phyloP scores from a whole-genome alignment of 1,140 invertebrate genomes.

The Amphibalanus amphitrite region DNA sequence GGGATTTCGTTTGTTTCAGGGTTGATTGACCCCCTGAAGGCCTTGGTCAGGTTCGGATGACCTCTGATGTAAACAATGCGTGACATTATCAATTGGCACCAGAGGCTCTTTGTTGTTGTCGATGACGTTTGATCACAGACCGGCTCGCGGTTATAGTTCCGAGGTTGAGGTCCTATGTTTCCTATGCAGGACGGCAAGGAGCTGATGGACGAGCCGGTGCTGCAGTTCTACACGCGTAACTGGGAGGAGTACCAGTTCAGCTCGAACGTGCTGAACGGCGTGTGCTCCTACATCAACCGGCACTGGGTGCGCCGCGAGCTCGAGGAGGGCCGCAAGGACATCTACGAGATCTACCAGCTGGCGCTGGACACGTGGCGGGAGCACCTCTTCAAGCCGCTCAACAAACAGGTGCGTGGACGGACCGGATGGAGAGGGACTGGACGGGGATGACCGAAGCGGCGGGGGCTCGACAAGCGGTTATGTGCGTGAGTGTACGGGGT shows the following conservation, averaged over 20 bases:
- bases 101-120: too few species aligned
- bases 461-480: neutral
- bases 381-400: conserved; percentile 78
- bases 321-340: conserved; percentile 26
- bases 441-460: neutral
- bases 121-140: too few species aligned
- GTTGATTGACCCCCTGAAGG: too few species aligned
- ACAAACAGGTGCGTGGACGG: conserved; percentile 48
- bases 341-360: conserved; percentile 95
- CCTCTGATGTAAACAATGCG: too few species aligned
- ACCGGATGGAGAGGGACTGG: conserved; percentile 3
- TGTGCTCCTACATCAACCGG: conserved; percentile 91
- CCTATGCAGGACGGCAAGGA: conserved; percentile 79
- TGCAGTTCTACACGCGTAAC: conserved; percentile 87
- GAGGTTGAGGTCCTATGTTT: too few species aligned
- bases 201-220: conserved; percentile 84
- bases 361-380: conserved; percentile 96
- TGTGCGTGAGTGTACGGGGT: too few species aligned
- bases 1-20: too few species aligned
- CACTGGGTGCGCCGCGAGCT: conserved; percentile 81
- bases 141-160: too few species aligned
- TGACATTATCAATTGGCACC: too few species aligned
- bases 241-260: conserved; percentile 99
- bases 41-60: too few species aligned
- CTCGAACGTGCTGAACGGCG: conserved; percentile 89